A percentile compares a stretch with the other conserved stretches of the same genome.
Conservation (phyloP, 2,113 vertebrate genomes). For the Tachycineta bicolor region DNA sequence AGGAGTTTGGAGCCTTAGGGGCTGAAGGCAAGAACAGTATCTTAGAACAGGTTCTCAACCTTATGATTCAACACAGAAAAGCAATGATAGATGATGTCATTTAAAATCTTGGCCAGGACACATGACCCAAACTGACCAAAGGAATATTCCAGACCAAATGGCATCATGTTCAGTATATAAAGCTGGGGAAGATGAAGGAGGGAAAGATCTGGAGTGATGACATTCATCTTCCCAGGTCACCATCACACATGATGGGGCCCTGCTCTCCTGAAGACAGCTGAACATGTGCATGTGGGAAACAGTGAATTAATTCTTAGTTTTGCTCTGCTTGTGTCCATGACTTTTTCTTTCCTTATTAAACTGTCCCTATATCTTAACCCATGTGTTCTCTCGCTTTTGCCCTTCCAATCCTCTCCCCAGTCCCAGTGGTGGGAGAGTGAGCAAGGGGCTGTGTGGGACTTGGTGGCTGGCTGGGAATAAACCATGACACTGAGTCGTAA, state of each 20-base stretch:
- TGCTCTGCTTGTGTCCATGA: not conserved
- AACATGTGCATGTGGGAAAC: not conserved
- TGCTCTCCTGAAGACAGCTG: not conserved
- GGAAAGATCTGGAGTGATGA: not conserved
- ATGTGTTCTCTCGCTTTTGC: not conserved
- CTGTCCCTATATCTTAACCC: not conserved
- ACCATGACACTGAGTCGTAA: rapidly evolving
- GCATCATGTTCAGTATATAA: not conserved
- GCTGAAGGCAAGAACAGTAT: not conserved
- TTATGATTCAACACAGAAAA: not conserved
- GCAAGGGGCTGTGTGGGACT: not conserved
- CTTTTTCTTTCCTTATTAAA: not conserved
- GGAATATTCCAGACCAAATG: not conserved
- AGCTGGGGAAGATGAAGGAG: not conserved
- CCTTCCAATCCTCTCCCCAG: not conserved
- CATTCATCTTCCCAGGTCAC: not conserved
- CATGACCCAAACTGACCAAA: not conserved
- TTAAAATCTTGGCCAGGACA: not conserved
- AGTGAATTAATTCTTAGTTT: not conserved
- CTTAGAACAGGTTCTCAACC: not conserved
- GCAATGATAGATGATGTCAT: not conserved
- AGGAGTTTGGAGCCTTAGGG: not conserved
- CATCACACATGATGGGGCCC: rapidly evolving
- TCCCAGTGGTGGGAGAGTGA: not conserved
- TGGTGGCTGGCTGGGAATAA: not conserved